Conservation (phyloP, 2,888 invertebrate species). For the Odontocerum albicorne region DNA sequence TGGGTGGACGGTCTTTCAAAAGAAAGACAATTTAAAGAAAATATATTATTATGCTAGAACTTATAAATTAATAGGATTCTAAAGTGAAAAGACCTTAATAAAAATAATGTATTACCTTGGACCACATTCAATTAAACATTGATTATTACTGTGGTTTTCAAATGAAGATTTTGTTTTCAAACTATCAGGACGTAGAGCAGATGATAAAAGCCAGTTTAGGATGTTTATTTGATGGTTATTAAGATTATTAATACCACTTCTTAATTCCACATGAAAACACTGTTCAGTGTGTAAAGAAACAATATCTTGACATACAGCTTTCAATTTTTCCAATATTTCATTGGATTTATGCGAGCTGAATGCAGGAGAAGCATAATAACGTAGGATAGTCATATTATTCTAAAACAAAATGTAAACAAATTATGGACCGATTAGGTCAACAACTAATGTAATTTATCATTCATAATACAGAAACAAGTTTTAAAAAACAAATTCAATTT, state of each 20-base stretch:
- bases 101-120: constrained; percentile 63
- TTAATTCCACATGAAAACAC: constrained; percentile 78
- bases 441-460: no score
- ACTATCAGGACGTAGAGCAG: constrained; percentile 65
- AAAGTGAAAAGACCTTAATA: not conserved
- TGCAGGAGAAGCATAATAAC: constrained; percentile 64
- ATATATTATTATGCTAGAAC: not conserved
- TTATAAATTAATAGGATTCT: not conserved
- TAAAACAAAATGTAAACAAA: no score
- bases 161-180: constrained; percentile 59
- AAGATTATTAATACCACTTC: constrained; percentile 53
- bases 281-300: constrained; percentile 66
- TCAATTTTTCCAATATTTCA: constrained; percentile 60
- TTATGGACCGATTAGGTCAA: no score
- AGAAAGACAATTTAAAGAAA: no score
- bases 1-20: no score
- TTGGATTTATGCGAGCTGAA: constrained; percentile 61
- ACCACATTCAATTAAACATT: constrained; percentile 80
- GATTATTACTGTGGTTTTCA: constrained; percentile 45
- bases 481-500: no score
- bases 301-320: constrained; percentile 52
- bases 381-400: constrained; percentile 56
- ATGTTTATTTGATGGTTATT: constrained; percentile 63
- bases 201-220: constrained; percentile 77
- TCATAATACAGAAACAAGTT: no score